Base-by-base conservation (phyloP, 2,797 vertebrate genomes). In the Heliangelus exortis region DNA sequence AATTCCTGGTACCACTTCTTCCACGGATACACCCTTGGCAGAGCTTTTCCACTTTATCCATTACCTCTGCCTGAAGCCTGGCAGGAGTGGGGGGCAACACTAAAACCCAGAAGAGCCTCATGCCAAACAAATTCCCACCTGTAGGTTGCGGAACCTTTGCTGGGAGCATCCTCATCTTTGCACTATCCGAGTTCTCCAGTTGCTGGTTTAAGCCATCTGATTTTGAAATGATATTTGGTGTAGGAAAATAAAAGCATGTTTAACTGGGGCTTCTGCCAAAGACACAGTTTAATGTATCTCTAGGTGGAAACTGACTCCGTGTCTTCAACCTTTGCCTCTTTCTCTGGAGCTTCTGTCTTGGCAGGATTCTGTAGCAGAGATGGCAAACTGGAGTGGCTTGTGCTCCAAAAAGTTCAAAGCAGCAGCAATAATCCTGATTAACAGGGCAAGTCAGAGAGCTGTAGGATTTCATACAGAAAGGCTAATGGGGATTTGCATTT, bases 1-100 rank as follows among this genome's bases (percentile, higher is more conserved):
- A 77, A 81, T 53, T 83, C 79, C 93, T 62, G 84, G 62, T 45
- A 68, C 92, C 48, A 2, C 82, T 87, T 84, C 69, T 75, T 17
- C 61, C 81, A 59, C 34, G 1, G 8, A 84, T 57, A 33, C 79
- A 69, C 54, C 77, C 66, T 54, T 53, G 33, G 62, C 58, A 4
- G n/a, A 25, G 83, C 55, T 43, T 33, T 29, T 55, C 72, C 29
- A 90, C 29, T 47, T 89, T 36, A 75, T 85, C 53, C 9, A 2
- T 75, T 54, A 45, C 51, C 72, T 81, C 76, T 69, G 65, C 90
- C 76, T 67, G 48, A 69, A 81, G 69, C 68, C 57, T 11, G 2
- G 23, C 1, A 1, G 6, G 22, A 48, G 16, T 11, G 20, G 29
- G 50, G 51, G 17, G 4, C 22, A 31, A 3, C 31, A 6, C n/a